Base-by-base conservation (phyloP, 2,113 vertebrate species). In the Centropus unirufus region DNA sequence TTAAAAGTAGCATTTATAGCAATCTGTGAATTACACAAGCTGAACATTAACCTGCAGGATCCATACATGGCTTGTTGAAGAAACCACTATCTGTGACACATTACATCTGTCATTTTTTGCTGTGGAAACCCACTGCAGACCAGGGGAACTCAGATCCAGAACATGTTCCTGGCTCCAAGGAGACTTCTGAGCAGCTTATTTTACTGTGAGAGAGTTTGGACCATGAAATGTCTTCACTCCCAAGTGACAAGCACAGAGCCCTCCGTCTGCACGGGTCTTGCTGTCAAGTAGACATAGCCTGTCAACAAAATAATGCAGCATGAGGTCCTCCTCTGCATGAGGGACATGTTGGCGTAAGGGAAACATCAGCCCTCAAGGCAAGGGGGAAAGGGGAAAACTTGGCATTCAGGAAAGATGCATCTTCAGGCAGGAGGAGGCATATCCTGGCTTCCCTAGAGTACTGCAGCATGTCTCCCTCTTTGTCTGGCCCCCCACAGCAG, bases 41-140 rank as follows among this genome's bases (percentile, higher is more conserved):
- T 59, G 62, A 85, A 29, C 29, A 32, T 63, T 83, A 58, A 83
- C 61, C 58, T 84, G 51, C 12, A 32, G 1, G 5, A 34, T 54
- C 73, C 40, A 22, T 22, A 5, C 2, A 0, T 1, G 4, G 36
- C 23, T 49, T 63, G 11, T 8, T 78, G 42, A 42, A 47, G n/a
- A 64, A 78, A 55, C 14, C n/a, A 20, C 42, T 27, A 12, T 18
- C 66, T 74, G 87, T 20, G 18, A 66, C 16, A 58, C 92, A 92
- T 4, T 21, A 27, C 7, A 80, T 52, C 75, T 70, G n/a, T 40
- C 64, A 59, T 32, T 69, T 86, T 17, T 54, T 36, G 44, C 39
- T 88, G 55, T 22, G 36, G 36, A 62, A 80, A 80, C 3, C 5
- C 29, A 74, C 0, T 30, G 46, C 19, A 73, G 39, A 13, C 63